Evolutionary conservation across 2,113 vertebrate genomes (phyloP).

Genomic region (Crotalus horridus): DNA sequence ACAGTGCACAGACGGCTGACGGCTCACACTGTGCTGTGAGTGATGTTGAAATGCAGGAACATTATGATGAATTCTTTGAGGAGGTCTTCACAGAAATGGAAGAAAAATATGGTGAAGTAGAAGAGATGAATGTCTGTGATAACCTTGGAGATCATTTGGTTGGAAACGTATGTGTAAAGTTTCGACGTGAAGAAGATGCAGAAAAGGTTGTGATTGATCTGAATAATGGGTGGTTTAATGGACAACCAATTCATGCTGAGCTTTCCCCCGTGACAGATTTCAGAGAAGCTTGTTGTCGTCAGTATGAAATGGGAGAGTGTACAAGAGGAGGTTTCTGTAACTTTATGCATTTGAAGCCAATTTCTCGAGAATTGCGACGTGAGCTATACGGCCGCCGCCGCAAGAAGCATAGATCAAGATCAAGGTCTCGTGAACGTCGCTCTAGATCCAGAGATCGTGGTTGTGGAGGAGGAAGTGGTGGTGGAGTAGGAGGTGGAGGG

Average conservation of each 20-base stretch:
- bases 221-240: conserved; percentile 98
- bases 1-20: too few relatives aligned
- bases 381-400: conserved; percentile 91
- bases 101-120: too few relatives aligned
- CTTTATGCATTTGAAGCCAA: conserved; percentile 99
- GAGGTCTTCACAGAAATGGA: too few relatives aligned
- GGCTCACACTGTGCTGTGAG: too few relatives aligned
- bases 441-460: conserved; percentile 88
- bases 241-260: conserved; percentile 93
- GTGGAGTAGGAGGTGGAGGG: conserved; percentile 62
- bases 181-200: conserved; percentile 92
- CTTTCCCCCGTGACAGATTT: conserved; percentile 98
- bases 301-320: conserved; percentile 99
- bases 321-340: conserved; percentile 98
- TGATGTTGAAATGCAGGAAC: too few relatives aligned
- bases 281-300: conserved; percentile 97
- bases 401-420: conserved; percentile 93
- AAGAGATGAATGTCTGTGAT: too few relatives aligned
- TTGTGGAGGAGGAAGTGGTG: conserved; percentile 64
- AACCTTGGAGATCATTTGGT: too few relatives aligned
- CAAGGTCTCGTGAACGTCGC: conserved; percentile 84
- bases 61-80: too few relatives aligned
- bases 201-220: conserved; percentile 97
- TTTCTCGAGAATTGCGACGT: conserved; percentile 91
- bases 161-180: conserved; percentile 64